Evolutionary conservation across 1,140 invertebrate species (phyloP), one percentile per base, ranked within the genome.

Genomic region (Temnothorax longispinosus): DNA sequence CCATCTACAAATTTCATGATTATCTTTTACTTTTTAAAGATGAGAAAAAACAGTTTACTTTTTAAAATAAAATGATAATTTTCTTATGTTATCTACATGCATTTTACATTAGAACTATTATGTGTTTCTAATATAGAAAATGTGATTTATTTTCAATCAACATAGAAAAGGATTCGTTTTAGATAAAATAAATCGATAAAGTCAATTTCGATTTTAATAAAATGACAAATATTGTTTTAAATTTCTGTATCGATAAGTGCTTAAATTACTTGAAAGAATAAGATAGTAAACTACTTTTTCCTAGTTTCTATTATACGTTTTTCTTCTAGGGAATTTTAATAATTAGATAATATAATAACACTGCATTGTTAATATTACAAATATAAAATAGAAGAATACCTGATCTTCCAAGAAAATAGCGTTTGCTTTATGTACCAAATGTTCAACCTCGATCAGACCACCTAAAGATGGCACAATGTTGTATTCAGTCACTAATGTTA

Each of bases 381-480:
- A 58, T 38, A 44, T 56, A 82, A 11, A 38, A n/a, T n/a, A 27
- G n/a, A 27, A 35, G 2, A 72, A 54, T 95, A 98, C 99, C 96
- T 99, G 99, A 96, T 99, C 99, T 93, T 99, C 97, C 21, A 99
- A 96, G 95, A 99, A 99, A 92, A 99, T 97, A 88, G 97, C 96
- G 96, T 99, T 99, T 4, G 99, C 99, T 91, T 97, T 98, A 84
- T 99, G 98, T 4, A 99, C 98, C 67, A 99, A 95, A 92, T 98
- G 97, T 95, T 99, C 99, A 0, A 99, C 98, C 75, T 97, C 97
- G 56, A 99, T 98, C n/a, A 97, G 96, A 50, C 97, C 97, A 67
- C 98, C 97, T n/a, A 98, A 93, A 90, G 96, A 96, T 58, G 96
- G 93, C 15, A 97, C 96, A n/a, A 97, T 97, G 92, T 99, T 98